These are phyloP conservation scores for Elmis aenea DNA, from an alignment of 2,888 invertebrate species.

Conservation along the genomic window DNA sequence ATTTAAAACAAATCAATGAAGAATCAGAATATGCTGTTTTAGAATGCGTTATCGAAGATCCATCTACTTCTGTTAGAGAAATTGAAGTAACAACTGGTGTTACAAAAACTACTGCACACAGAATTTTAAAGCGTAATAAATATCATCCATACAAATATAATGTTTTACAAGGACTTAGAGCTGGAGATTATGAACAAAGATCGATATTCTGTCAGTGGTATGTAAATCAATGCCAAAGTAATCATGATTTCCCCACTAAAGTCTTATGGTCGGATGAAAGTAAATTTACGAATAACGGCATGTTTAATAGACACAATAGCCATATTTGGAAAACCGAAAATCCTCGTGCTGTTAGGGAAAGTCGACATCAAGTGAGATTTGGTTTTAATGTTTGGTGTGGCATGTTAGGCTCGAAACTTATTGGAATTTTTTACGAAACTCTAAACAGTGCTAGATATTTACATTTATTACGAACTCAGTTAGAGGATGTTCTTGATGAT, in stretches of 20 bases:
- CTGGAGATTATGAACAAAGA: conserved; percentile 6
- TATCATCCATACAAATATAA: no score
- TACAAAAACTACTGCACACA: no score
- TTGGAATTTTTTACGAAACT: conserved; percentile 8
- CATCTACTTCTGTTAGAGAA: no score
- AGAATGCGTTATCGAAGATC: no score
- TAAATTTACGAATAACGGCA: conserved; percentile 6
- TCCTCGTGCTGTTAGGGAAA: conserved; percentile 3
- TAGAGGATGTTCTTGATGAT: conserved; percentile 7
- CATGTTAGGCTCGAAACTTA: conserved; percentile 6
- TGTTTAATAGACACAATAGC: conserved; percentile 7
- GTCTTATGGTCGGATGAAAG: conserved; percentile 7
- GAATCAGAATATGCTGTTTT: no score
- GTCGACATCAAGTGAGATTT: conserved; percentile 4
- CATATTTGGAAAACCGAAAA: conserved; percentile 7
- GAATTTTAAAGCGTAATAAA: no score
- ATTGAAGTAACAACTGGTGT: no score
- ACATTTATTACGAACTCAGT: conserved; percentile 6
- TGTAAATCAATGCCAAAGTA: conserved; percentile 4
- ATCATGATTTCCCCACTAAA: conserved; percentile 5
- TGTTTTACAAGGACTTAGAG: conserved; percentile 7
- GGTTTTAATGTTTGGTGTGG: conserved; percentile 11
- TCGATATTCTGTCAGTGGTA: conserved; percentile 9
- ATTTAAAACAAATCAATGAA: no score
- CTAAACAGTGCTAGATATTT: conserved; percentile 7